Evolutionary conservation across 2,797 vertebrate species (phyloP), one percentile per base, ranked within the genome.

Genomic region (Sciurus vulgaris): DNA sequence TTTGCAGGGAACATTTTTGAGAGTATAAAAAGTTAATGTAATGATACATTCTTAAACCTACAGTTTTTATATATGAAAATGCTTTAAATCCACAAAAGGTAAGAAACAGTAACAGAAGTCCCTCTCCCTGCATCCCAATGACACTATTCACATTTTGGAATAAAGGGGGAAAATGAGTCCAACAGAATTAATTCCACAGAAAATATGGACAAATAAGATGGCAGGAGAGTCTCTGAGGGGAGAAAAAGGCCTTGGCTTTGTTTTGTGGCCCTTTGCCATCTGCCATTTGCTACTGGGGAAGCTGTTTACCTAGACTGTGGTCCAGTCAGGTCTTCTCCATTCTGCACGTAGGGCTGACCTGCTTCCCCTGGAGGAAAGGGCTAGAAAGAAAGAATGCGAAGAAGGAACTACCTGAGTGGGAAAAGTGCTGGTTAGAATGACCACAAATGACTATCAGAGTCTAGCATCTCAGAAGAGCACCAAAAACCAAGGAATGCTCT

Each of bases 321-420:
- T 70, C 35, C 67, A 15, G 44, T 74, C 91, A 88, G 54, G 56
- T 91, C 79, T 93, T 91, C 79, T 85, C 72, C 41, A 5, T 83
- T 44, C 61, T 67, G n/a, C 56, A 56, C 56, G 69, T 17, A 44
- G 73, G 73, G 69, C 47, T 83, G 86, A 85, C 69, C 89, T 93
- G 49, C 49, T 95, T 91, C 47, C 7, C 2, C 1, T n/a, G 26
- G 67, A 72, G 49, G 72, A 91, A 91, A 44, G 33, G 24, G 24
- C 65, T 41, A 14, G 47, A 83, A 61, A 73, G 49, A 70, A 74
- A 89, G 86, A 59, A 82, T 33, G 30, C n/a, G 0, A 24, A 84
- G 56, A 63, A 82, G 47, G 54, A 2, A 91, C 81, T 6, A 26
- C 74, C 61, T 83, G 8, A 56, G 17, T 84, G 69, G 59, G n/a